These are phyloP conservation scores for Pteromalus puparum DNA, from an alignment of 1,140 invertebrate species.

Conservation along the genomic window DNA sequence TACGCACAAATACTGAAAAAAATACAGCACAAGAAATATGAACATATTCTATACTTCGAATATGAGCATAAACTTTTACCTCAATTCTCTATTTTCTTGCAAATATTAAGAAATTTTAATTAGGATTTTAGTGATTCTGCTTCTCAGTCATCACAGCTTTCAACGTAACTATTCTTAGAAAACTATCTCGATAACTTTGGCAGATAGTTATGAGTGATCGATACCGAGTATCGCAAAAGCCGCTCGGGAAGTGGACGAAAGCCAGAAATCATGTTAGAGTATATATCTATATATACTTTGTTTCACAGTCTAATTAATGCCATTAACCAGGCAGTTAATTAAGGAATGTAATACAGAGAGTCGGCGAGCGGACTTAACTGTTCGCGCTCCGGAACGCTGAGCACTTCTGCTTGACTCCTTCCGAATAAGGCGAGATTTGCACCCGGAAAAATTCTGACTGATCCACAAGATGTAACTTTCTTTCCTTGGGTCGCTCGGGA, in stretches of 20 bases:
- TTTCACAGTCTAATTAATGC: slow-evolving; percentile 74
- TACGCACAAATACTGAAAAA: background rate
- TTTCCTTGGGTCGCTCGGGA: background rate
- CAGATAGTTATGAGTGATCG: background rate
- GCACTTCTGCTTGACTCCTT: slow-evolving; percentile 36
- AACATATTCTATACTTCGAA: background rate
- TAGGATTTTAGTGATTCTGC: background rate
- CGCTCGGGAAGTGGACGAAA: background rate
- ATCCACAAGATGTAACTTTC: background rate
- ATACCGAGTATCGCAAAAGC: background rate
- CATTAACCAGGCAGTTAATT: slow-evolving; percentile 72
- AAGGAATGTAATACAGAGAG: slow-evolving; percentile 69
- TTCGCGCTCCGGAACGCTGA: slow-evolving; percentile 67
- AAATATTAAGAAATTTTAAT: background rate
- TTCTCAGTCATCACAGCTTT: background rate
- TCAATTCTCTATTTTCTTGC: background rate
- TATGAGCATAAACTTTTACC: background rate
- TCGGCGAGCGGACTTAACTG: slow-evolving; percentile 61
- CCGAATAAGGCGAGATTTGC: slow-evolving; percentile 27
- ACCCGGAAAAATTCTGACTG: slow-evolving; percentile 35
- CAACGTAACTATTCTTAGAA: background rate
- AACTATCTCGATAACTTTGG: background rate
- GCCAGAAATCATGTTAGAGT: slow-evolving; percentile 17
- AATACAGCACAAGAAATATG: background rate
- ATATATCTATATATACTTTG: slow-evolving; percentile 56